These are phyloP conservation scores for Epistrophe eligans DNA, from an alignment of 2,888 invertebrate genomes.

Conservation along the genomic window DNA sequence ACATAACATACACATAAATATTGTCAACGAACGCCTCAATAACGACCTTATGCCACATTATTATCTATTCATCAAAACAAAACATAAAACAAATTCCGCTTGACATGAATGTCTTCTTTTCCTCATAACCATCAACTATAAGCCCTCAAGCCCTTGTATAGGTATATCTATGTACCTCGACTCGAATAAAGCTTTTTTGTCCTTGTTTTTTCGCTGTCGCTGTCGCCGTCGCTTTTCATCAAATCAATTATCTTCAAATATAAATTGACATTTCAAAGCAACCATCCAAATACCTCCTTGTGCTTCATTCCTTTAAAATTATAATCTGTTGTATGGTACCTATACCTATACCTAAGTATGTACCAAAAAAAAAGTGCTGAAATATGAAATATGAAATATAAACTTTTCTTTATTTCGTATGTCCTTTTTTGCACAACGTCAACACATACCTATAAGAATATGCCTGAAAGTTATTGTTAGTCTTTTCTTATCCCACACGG, in stretches of 20 bases:
- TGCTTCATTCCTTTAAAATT: background rate
- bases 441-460: slow-evolving; percentile 10
- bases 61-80: slow-evolving; percentile 65
- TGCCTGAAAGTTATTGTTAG: slow-evolving; percentile 19
- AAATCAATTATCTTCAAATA: slow-evolving; percentile 82
- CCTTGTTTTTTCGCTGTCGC: slow-evolving; percentile 7
- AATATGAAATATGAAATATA: slow-evolving; percentile 50
- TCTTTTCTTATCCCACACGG: slow-evolving; percentile 13
- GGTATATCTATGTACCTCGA: background rate
- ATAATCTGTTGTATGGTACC: slow-evolving; percentile 29
- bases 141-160: slow-evolving; percentile 29
- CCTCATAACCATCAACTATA: slow-evolving; percentile 22
- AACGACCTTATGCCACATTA: slow-evolving; percentile 58
- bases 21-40: slow-evolving; percentile 45
- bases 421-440: slow-evolving; percentile 16
- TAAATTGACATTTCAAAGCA: slow-evolving; percentile 79
- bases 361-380: slow-evolving; percentile 23
- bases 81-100: slow-evolving; percentile 65
- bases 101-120: slow-evolving; percentile 66
- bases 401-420: slow-evolving; percentile 28
- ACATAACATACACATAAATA: background rate
- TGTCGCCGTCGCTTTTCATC: slow-evolving; percentile 77
- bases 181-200: slow-evolving; percentile 14
- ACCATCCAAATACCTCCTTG: slow-evolving; percentile 21
- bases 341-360: background rate